phyloP scores from a whole-genome alignment of 30 jellyfish, hydroid and myxozoan genomes.

The Aurelia aurita region DNA sequence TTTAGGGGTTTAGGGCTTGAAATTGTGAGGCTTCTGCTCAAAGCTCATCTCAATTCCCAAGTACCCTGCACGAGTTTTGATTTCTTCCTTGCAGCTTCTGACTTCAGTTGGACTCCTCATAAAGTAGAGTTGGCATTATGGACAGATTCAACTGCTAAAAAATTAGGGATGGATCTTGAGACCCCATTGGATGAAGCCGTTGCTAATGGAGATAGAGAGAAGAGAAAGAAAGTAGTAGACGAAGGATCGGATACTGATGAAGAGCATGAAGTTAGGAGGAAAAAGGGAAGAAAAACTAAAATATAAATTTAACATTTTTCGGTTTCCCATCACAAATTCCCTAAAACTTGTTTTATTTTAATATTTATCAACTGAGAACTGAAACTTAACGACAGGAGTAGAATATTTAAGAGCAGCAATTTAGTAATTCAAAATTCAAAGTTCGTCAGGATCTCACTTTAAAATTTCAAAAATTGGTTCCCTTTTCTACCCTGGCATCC shows the following conservation, averaged over 20 bases:
- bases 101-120: conserved; percentile 79
- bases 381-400: no score
- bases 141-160: conserved; percentile 56
- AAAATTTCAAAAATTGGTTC: no score
- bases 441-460: no score
- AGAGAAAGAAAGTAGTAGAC: conserved; percentile 3
- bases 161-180: conserved; percentile 48
- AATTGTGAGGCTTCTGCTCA: no score
- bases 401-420: no score
- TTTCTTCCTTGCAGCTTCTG: conserved; percentile 1
- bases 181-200: background rate
- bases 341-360: no score
- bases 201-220: background rate
- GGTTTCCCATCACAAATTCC: background rate
- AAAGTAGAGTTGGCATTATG: conserved; percentile 82
- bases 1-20: no score
- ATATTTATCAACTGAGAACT: no score
- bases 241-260: conserved; percentile 10
- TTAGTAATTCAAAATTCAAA: no score
- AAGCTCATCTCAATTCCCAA: no score
- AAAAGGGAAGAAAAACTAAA: conserved; percentile 9
- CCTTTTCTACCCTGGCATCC: no score
- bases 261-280: background rate
- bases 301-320: background rate
- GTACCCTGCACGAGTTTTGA: no score